Conservation (phyloP, 2,888 invertebrate species). For the Drosophila neotestacea region DNA sequence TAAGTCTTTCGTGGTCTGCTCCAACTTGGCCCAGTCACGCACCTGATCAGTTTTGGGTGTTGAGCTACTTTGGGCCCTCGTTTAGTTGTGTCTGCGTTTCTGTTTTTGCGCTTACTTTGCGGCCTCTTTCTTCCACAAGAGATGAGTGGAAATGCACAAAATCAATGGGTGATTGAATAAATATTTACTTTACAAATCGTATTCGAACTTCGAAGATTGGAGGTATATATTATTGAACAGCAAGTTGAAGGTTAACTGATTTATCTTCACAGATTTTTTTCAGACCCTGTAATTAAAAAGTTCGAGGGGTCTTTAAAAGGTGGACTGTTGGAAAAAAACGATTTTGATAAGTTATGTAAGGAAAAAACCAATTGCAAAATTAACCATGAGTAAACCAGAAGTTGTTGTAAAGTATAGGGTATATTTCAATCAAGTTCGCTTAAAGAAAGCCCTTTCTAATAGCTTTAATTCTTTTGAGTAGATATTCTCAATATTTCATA, state of each 20-base stretch:
- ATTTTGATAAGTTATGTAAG: too few relatives aligned
- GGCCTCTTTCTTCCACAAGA: slow-evolving; percentile 56
- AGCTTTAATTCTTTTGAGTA: not conserved
- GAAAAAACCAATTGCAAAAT: too few relatives aligned
- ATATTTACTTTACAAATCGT: not conserved
- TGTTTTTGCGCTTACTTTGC: slow-evolving; percentile 40
- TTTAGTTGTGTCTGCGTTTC: slow-evolving; percentile 56
- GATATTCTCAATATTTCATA: not conserved
- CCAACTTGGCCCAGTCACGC: slow-evolving; percentile 57
- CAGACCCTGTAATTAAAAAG: too few relatives aligned
- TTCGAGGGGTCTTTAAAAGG: too few relatives aligned
- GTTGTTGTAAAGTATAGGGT: too few relatives aligned
- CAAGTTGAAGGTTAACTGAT: not conserved
- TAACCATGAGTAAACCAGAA: too few relatives aligned
- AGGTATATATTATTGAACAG: not conserved
- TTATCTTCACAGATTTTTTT: not conserved
- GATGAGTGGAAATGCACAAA: slow-evolving; percentile 37
- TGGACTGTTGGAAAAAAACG: too few relatives aligned
- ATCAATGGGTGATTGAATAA: not conserved
- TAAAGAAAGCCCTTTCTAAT: too few relatives aligned
- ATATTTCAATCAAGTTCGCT: too few relatives aligned
- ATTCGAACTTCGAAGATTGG: not conserved
- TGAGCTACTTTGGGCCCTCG: slow-evolving; percentile 55
- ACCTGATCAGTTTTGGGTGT: slow-evolving; percentile 57
- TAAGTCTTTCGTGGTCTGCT: slow-evolving; percentile 38